phyloP scores from a whole-genome alignment of 2,113 vertebrate genomes.

The Sterrhoptilus dennistouni region DNA sequence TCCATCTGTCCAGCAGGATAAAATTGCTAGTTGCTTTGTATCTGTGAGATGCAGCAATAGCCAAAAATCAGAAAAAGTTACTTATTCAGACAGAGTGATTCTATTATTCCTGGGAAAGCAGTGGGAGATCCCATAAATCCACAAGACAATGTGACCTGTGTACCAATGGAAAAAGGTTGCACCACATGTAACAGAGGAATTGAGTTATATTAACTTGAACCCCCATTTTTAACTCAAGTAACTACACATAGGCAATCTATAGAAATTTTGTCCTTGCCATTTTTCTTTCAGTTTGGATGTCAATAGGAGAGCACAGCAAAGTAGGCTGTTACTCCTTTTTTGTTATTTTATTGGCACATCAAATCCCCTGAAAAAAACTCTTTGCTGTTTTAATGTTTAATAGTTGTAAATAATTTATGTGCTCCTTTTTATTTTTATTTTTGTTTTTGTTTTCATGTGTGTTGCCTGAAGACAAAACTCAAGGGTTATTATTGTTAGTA shows the following conservation, averaged over 20 bases:
- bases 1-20: neutral
- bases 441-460: neutral
- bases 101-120: neutral
- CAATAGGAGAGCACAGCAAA: neutral
- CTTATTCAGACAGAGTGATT: neutral
- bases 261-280: neutral
- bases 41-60: neutral
- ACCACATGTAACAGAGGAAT: neutral
- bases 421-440: neutral
- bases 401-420: conserved; percentile 25
- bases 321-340: neutral
- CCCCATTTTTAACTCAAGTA: neutral
- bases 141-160: neutral
- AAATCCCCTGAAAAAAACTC: neutral
- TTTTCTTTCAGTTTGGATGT: neutral
- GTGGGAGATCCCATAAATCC: neutral
- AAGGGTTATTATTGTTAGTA: neutral
- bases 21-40: neutral
- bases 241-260: neutral
- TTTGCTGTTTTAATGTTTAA: conserved; percentile 19
- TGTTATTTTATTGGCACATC: neutral
- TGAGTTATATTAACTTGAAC: neutral
- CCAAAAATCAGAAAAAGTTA: neutral
- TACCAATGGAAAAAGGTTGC: neutral
- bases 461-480: neutral